phyloP scores from a whole-genome alignment of 2,113 vertebrate species.

The Hippocampus comes region DNA sequence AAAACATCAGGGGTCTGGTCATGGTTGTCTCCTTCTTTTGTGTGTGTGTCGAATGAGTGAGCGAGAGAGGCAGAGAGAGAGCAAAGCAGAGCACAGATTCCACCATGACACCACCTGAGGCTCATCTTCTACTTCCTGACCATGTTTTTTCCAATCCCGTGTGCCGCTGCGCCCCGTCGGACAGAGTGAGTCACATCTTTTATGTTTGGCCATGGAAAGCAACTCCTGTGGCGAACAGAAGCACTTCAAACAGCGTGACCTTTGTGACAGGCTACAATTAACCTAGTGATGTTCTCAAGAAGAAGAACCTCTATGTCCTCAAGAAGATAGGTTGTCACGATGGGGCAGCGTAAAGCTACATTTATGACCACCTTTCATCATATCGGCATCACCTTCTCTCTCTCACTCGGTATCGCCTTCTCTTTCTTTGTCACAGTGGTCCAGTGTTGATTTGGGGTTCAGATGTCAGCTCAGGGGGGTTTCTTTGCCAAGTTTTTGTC shows the following conservation, averaged over 20 bases:
- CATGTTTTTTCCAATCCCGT: slow-evolving; percentile 16
- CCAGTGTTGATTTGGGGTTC: no score
- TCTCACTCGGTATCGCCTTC: no score
- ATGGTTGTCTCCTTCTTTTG: background rate
- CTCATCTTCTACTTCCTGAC: slow-evolving; percentile 6
- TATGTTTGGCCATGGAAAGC: slow-evolving; percentile 56
- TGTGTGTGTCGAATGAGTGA: background rate
- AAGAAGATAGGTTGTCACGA: slow-evolving; percentile 14
- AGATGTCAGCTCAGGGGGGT: no score
- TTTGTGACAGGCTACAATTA: slow-evolving; percentile 53
- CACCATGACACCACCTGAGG: background rate
- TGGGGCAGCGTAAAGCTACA: background rate
- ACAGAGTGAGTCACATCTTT: slow-evolving; percentile 60
- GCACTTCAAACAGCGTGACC: slow-evolving; percentile 70
- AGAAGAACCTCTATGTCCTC: slow-evolving; percentile 17
- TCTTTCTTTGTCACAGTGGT: no score
- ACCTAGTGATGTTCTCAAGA: slow-evolving; percentile 8
- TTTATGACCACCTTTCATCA: background rate
- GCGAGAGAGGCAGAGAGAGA: no score
- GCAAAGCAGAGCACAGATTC: background rate
- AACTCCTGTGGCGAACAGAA: slow-evolving; percentile 48
- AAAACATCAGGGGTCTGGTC: slow-evolving; percentile 11
- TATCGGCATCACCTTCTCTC: no score
- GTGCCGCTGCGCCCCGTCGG: slow-evolving; percentile 38
- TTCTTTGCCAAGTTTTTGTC: no score